phyloP scores from a whole-genome alignment of 2,888 invertebrate species.

The Hyalella azteca region DNA sequence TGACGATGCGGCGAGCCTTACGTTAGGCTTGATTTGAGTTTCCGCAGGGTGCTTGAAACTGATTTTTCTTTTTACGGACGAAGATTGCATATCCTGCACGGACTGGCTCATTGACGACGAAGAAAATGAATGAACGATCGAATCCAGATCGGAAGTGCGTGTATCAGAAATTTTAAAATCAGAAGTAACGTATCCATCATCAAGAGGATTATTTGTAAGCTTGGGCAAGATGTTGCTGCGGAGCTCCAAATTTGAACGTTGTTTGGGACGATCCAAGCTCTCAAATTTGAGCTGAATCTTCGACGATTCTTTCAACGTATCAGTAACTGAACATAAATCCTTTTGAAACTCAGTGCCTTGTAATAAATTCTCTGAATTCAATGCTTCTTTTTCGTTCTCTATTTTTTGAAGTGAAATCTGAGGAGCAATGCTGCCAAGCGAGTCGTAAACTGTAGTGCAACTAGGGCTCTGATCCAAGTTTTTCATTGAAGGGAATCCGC shows the following conservation, averaged over 20 bases:
- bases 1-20: background rate
- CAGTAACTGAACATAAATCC: too few relatives aligned
- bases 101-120: background rate
- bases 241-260: background rate
- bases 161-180: too few relatives aligned
- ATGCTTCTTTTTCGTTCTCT: background rate
- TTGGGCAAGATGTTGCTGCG: background rate
- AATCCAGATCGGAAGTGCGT: background rate
- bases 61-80: slow-evolving; percentile 6
- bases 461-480: background rate
- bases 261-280: too few relatives aligned
- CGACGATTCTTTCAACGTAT: too few relatives aligned
- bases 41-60: slow-evolving; percentile 8
- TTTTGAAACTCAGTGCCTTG: too few relatives aligned
- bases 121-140: background rate
- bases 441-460: background rate
- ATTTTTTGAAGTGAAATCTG: background rate
- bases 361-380: too few relatives aligned
- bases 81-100: background rate
- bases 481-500: background rate
- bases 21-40: background rate
- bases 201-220: too few relatives aligned
- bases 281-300: too few relatives aligned
- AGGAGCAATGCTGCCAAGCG: background rate
- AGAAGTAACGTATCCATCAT: too few relatives aligned